phyloP scores from a whole-genome alignment of 2,888 invertebrate genomes.

The Spicauda simplicius region DNA sequence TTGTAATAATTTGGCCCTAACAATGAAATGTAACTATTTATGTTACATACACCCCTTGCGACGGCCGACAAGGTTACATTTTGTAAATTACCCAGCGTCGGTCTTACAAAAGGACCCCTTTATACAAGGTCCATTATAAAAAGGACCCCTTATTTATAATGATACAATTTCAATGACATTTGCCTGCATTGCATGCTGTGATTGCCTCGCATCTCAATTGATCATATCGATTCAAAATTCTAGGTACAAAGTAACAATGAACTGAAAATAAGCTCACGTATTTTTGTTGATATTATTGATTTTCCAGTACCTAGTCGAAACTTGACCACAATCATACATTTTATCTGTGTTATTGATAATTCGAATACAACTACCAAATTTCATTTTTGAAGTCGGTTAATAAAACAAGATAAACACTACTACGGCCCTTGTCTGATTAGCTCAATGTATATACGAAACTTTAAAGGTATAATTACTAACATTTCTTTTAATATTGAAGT shows the following conservation, averaged over 20 bases:
- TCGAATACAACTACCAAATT: too few relatives aligned
- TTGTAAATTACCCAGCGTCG: constrained; percentile 69
- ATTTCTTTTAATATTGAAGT: too few relatives aligned
- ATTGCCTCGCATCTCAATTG: constrained; percentile 34
- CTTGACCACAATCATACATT: too few relatives aligned
- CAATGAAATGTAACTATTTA: constrained; percentile 74
- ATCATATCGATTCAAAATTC: not conserved
- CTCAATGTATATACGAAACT: too few relatives aligned
- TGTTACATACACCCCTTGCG: constrained; percentile 49
- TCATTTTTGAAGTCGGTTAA: too few relatives aligned
- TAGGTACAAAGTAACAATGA: not conserved
- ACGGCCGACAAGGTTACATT: constrained; percentile 60
- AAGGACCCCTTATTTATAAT: constrained; percentile 72
- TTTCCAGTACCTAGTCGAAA: too few relatives aligned
- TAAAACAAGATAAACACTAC: too few relatives aligned
- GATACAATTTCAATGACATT: constrained; percentile 80
- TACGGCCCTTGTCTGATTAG: too few relatives aligned
- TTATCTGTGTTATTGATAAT: too few relatives aligned
- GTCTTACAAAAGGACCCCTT: constrained; percentile 66
- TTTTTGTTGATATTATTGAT: too few relatives aligned
- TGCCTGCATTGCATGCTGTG: constrained; percentile 39
- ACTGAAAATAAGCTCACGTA: too few relatives aligned
- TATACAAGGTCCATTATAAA: constrained; percentile 78
- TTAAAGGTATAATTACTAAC: too few relatives aligned
- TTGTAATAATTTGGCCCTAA: constrained; percentile 73